These are phyloP conservation scores for Hypercompe scribonia DNA, from an alignment of 2,888 invertebrate genomes.

Conservation along the genomic window DNA sequence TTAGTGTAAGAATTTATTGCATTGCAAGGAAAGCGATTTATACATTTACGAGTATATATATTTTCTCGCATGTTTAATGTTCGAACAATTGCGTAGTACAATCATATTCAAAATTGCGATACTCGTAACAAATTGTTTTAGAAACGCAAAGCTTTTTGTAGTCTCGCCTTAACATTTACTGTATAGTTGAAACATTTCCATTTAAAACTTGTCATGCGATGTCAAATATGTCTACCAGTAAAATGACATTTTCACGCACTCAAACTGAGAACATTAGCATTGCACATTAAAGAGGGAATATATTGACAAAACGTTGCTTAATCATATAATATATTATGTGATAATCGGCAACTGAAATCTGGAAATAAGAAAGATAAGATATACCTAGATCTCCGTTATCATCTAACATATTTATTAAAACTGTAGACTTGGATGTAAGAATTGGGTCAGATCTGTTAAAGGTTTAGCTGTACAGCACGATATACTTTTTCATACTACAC, in stretches of 20 bases:
- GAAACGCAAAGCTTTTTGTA: constrained; percentile 34
- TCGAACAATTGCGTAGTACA: constrained; percentile 40
- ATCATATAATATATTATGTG: neutral
- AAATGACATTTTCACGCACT: constrained; percentile 14
- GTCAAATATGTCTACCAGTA: neutral
- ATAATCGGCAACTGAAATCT: too few species aligned
- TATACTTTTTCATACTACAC: too few species aligned
- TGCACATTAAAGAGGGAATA: neutral
- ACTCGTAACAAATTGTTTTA: constrained; percentile 43
- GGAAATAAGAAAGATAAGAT: too few species aligned
- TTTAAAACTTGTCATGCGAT: constrained; percentile 4
- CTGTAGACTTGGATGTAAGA: too few species aligned
- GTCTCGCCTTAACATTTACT: constrained; percentile 14
- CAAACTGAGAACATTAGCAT: constrained; percentile 10
- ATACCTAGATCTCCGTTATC: too few species aligned
- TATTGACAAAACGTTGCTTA: neutral
- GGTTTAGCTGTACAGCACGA: too few species aligned
- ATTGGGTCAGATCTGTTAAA: too few species aligned
- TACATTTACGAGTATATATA: constrained; percentile 15
- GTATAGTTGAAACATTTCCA: constrained; percentile 12
- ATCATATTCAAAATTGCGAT: constrained; percentile 38
- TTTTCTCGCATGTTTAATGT: constrained; percentile 43
- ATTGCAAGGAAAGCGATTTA: constrained; percentile 33
- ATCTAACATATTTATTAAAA: too few species aligned
- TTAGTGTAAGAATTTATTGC: constrained; percentile 23